A percentile compares a stretch with the other conserved stretches of the same genome.
phyloP scores from a whole-genome alignment of 1,140 invertebrate genomes.

The Sitodiplosis mosellana region DNA sequence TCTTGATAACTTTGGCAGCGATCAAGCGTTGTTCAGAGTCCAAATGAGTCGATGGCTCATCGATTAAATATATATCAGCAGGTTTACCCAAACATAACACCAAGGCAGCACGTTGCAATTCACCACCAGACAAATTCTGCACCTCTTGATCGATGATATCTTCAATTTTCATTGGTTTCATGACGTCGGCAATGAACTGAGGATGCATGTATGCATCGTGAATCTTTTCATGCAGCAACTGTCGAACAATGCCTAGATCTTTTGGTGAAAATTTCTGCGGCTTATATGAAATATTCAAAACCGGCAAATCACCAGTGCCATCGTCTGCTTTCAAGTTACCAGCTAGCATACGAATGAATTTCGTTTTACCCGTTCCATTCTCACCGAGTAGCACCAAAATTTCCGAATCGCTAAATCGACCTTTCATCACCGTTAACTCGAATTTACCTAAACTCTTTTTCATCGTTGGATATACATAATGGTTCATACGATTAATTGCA shows the following conservation, averaged over 20 bases:
- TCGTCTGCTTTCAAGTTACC: slow-evolving; percentile 85
- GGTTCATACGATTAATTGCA: slow-evolving; percentile 85
- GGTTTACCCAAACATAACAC: slow-evolving; percentile 94
- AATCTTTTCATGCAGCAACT: slow-evolving; percentile 89
- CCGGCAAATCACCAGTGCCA: slow-evolving; percentile 62
- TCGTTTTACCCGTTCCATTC: slow-evolving; percentile 99
- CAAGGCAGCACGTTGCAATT: slow-evolving; percentile 93
- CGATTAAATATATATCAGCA: slow-evolving; percentile 97
- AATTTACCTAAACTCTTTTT: slow-evolving; percentile 73
- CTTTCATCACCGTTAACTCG: slow-evolving; percentile 57
- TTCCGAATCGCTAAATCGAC: slow-evolving; percentile 98
- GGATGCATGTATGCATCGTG: slow-evolving; percentile 94
- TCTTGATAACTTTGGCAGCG: slow-evolving; percentile 96
- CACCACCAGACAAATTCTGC: slow-evolving; percentile 97
- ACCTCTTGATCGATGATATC: slow-evolving; percentile 98
- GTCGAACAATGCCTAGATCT: slow-evolving; percentile 79
- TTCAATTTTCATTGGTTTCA: slow-evolving; percentile 96
- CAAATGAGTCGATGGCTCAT: slow-evolving; percentile 97
- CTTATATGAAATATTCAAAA: slow-evolving; percentile 97
- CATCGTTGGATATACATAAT: slow-evolving; percentile 89
- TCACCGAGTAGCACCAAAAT: slow-evolving; percentile 97
- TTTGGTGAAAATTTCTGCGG: slow-evolving; percentile 99
- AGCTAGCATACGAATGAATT: slow-evolving; percentile 96
- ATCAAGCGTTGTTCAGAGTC: slow-evolving; percentile 99
- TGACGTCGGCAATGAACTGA: slow-evolving; percentile 97